Percentiles rank a stretch among this genome's conserved stretches.
phyloP scores from a whole-genome alignment of 2,888 invertebrate species.

The Melipona bicolor region DNA sequence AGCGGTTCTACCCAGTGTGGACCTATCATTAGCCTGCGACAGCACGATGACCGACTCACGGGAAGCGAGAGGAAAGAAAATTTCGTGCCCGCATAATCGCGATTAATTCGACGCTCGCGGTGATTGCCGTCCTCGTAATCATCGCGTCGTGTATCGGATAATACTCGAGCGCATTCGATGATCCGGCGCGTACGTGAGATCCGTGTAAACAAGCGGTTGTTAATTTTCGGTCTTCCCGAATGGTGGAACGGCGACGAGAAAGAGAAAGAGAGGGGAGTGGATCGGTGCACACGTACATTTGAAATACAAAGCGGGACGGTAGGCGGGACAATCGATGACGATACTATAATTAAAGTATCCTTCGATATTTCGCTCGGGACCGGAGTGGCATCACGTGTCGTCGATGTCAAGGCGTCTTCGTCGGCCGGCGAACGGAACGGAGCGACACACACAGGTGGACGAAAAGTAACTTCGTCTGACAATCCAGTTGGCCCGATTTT shows the following conservation, averaged over 20 bases:
- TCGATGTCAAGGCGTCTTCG: slow-evolving; percentile 17
- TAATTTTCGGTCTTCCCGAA: slow-evolving; percentile 10
- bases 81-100: slow-evolving; percentile 29
- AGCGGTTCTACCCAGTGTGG: no score
- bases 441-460: not conserved
- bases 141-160: slow-evolving; percentile 30
- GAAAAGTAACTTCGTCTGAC: not conserved
- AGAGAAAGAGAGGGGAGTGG: not conserved
- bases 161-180: not conserved
- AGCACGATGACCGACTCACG: not conserved
- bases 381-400: slow-evolving; percentile 1
- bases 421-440: not conserved
- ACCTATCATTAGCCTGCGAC: no score
- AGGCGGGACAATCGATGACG: slow-evolving; percentile 34
- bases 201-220: slow-evolving; percentile 23
- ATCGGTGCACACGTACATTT: not conserved
- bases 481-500: no score
- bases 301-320: not conserved
- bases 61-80: not conserved
- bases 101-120: slow-evolving; percentile 25
- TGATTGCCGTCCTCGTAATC: slow-evolving; percentile 35
- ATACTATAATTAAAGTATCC: slow-evolving; percentile 54
- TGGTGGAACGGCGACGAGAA: not conserved
- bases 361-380: slow-evolving; percentile 38
- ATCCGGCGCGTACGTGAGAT: slow-evolving; percentile 1